These are phyloP conservation scores for Chiridota heheva DNA, from an alignment of 35 echinoderm and acorn worm genomes.

Conservation along the genomic window DNA sequence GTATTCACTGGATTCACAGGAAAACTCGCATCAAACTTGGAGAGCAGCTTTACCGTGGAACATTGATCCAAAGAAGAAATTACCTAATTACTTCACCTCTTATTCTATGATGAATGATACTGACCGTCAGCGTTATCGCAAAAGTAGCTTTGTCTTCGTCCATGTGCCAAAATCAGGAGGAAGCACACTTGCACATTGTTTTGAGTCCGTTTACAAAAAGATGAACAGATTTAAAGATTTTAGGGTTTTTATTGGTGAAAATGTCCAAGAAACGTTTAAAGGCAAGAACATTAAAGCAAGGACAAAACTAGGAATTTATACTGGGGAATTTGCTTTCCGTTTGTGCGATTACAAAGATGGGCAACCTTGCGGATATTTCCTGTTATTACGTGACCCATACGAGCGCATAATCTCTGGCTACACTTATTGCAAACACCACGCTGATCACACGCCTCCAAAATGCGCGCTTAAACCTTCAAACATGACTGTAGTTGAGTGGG, in stretches of 20 bases:
- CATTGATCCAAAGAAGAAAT: neutral
- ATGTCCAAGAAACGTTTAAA: conserved; percentile 1
- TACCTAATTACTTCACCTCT: conserved; percentile 34
- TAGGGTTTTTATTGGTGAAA: conserved; percentile 43
- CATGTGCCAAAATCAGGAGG: conserved; percentile 93
- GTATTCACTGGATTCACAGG: neutral
- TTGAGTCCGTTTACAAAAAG: conserved; percentile 5
- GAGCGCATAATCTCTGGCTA: conserved; percentile 74
- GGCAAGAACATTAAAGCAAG: neutral
- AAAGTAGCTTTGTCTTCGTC: conserved; percentile 46
- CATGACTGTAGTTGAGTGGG: conserved; percentile 82
- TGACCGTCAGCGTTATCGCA: neutral
- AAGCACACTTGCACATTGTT: conserved; percentile 63
- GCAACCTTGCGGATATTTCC: conserved; percentile 83
- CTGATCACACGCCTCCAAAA: conserved; percentile 56
- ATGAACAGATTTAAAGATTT: conserved; percentile 17
- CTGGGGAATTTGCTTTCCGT: conserved; percentile 89
- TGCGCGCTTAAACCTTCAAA: conserved; percentile 63
- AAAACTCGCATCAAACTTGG: conserved; percentile 8
- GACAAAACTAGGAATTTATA: conserved; percentile 40
- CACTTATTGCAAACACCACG: conserved; percentile 59
- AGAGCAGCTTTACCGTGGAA: conserved; percentile 27
- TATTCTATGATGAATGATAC: neutral
- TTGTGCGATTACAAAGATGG: conserved; percentile 56
- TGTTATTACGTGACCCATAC: conserved; percentile 80